Evolutionary conservation across 2,113 vertebrate species (phyloP).

Genomic region (Tursiops truncatus): DNA sequence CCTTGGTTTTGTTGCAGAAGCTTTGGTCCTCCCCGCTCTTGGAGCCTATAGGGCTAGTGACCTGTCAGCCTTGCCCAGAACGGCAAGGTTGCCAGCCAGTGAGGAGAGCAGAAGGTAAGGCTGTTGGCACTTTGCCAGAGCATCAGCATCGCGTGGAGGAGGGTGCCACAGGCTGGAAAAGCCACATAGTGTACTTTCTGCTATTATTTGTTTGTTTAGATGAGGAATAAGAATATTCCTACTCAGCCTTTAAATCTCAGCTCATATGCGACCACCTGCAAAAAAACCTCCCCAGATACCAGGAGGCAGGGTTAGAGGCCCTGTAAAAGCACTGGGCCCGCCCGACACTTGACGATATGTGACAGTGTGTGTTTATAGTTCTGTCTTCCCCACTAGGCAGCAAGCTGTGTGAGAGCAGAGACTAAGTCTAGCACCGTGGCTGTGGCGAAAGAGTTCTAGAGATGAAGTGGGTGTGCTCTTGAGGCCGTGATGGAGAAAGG

Average conservation of each 20-base stretch:
- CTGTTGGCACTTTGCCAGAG: accelerated
- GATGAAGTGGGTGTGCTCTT: accelerated
- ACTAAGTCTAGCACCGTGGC: accelerated
- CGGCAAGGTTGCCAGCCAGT: accelerated
- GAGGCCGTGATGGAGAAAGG: no score
- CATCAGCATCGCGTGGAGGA: background rate
- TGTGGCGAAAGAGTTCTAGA: accelerated
- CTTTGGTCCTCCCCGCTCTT: background rate
- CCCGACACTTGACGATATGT: accelerated
- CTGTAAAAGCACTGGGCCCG: accelerated
- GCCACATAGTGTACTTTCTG: background rate
- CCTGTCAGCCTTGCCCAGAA: background rate
- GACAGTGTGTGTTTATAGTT: no score
- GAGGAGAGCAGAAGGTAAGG: no score
- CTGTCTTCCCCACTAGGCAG: background rate
- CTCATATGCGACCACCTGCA: background rate
- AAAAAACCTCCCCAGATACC: background rate
- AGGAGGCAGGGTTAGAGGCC: background rate
- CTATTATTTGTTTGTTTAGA: background rate
- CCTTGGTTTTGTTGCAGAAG: background rate
- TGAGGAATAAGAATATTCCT: background rate
- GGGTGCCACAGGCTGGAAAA: no score
- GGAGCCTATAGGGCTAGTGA: background rate
- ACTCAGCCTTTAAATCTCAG: background rate
- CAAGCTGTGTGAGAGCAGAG: background rate